Conservation (phyloP, 2,888 invertebrate species). For the Pristionchus exspectatus region DNA sequence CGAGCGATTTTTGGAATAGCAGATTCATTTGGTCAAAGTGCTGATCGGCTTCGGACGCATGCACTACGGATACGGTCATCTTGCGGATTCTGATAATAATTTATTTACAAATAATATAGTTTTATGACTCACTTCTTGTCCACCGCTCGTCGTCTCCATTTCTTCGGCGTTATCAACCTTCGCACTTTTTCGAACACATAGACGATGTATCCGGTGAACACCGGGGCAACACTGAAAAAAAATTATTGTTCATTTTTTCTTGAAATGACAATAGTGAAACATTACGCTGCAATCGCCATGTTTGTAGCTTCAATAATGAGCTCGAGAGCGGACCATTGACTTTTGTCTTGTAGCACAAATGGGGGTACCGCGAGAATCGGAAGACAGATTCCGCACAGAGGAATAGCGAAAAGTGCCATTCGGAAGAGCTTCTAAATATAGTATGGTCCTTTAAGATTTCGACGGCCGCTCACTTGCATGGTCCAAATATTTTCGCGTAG, state of each 20-base stretch:
- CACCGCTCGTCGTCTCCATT: not conserved
- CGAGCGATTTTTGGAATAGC: not conserved
- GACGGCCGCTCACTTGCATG: not conserved
- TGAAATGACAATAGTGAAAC: not conserved
- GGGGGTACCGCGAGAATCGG: not conserved
- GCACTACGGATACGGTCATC: not conserved
- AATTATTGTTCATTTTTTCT: not conserved
- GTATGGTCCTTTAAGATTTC: not conserved
- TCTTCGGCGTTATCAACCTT: not conserved
- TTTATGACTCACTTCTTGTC: not conserved
- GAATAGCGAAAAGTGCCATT: not conserved
- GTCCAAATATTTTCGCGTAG: slow-evolving; percentile 14
- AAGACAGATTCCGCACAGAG: not conserved
- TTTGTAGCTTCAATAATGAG: not conserved
- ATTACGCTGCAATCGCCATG: not conserved
- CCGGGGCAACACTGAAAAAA: not conserved
- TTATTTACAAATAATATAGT: not conserved
- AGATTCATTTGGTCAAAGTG: slow-evolving; percentile 11
- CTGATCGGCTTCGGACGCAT: not conserved
- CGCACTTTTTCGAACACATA: not conserved
- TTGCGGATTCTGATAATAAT: not conserved
- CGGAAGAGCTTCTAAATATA: slow-evolving; percentile 6
- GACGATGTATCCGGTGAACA: not conserved
- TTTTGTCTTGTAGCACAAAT: not conserved
- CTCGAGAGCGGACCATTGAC: not conserved